Percentiles rank a stretch among this genome's conserved stretches.
These are phyloP conservation scores for Clinocottus analis DNA, from an alignment of 2,113 vertebrate species.

Conservation along the genomic window DNA sequence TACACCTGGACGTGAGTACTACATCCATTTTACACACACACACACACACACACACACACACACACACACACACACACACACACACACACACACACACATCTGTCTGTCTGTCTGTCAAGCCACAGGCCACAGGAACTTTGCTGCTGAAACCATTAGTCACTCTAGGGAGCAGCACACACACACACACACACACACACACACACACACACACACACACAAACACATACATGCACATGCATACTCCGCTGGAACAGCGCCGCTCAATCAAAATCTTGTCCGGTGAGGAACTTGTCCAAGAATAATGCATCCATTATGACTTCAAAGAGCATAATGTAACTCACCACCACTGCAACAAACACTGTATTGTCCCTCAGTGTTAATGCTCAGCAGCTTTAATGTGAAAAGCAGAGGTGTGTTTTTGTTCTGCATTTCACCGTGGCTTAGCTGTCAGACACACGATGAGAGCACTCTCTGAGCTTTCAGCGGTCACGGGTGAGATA, in stretches of 20 bases:
- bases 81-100: constrained; percentile 18
- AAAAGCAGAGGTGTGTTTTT: constrained; percentile 74
- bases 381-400: constrained; percentile 64
- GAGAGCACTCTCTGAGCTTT: constrained; percentile 47
- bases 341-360: constrained; percentile 31
- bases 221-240: constrained; percentile 43
- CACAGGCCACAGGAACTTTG: constrained; percentile 67
- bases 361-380: constrained; percentile 50
- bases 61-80: constrained; percentile 16
- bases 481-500: constrained; percentile 50
- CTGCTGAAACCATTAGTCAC: constrained; percentile 80
- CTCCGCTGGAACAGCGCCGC: constrained; percentile 56
- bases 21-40: constrained; percentile 42
- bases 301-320: constrained; percentile 71
- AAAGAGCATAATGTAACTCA: constrained; percentile 68
- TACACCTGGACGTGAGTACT: constrained; percentile 86
- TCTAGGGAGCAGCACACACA: constrained; percentile 60
- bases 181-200: constrained; percentile 43
- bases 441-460: constrained; percentile 55
- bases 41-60: constrained; percentile 17
- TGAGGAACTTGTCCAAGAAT: constrained; percentile 64
- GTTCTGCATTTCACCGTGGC: constrained; percentile 68
- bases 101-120: constrained; percentile 60
- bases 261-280: constrained; percentile 68
- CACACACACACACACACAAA: constrained; percentile 47